Evolutionary conservation across 2,797 vertebrate genomes (phyloP).

Genomic region (Arnoldichthys spilopterus): DNA sequence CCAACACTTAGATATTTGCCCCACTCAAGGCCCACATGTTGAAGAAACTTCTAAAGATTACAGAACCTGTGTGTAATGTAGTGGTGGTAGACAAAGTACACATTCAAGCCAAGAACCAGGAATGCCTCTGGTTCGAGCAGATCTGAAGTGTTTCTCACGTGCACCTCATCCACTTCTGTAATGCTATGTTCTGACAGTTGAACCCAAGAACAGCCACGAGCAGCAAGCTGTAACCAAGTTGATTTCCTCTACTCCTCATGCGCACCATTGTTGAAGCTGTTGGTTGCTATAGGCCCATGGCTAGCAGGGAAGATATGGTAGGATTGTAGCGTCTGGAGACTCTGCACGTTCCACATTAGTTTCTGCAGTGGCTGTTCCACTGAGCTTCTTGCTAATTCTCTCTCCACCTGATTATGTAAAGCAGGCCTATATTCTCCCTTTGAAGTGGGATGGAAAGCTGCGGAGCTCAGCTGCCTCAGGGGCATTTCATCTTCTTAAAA

Average conservation of each 20-base stretch:
- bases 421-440: conserved; percentile 82
- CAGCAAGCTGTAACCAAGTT: conserved; percentile 2
- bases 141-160: not conserved
- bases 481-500: conserved; percentile 74
- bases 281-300: conserved; percentile 28
- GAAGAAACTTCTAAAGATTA: too few species aligned
- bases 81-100: not conserved
- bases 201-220: not conserved
- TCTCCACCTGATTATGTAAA: conserved; percentile 85
- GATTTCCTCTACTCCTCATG: not conserved
- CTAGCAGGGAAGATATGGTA: conserved; percentile 40
- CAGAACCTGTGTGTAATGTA: too few species aligned
- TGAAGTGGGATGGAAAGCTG: conserved; percentile 79
- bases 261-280: not conserved
- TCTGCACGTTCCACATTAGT: conserved; percentile 61
- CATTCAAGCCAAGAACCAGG: not conserved
- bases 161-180: not conserved
- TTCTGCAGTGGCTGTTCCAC: conserved; percentile 69
- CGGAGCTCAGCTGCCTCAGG: conserved; percentile 77
- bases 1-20: too few species aligned
- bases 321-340: conserved; percentile 77
- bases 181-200: conserved; percentile 5
- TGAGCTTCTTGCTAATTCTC: conserved; percentile 80
- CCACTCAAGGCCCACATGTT: too few species aligned
- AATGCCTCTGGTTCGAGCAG: not conserved